phyloP scores from a whole-genome alignment of 2,888 invertebrate genomes.

The Drosophila fulvimacula region DNA sequence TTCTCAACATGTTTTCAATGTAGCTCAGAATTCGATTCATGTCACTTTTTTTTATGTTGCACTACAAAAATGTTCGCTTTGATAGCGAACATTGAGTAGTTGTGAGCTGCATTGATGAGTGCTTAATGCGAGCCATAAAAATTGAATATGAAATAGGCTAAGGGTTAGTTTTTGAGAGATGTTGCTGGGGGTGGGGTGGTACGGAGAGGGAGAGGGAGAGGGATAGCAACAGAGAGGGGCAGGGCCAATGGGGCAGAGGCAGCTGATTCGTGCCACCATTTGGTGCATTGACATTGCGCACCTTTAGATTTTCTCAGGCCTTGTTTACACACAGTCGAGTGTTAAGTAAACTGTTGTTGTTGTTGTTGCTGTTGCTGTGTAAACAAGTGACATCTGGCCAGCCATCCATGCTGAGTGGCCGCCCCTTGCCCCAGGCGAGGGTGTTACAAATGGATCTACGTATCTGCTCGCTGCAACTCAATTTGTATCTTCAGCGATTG shows the following conservation, averaged over 20 bases:
- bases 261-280: constrained; percentile 36
- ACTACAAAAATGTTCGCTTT: constrained; percentile 11
- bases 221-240: background rate
- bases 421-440: constrained; percentile 32
- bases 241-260: background rate
- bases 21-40: background rate
- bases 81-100: constrained; percentile 29
- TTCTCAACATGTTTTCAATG: background rate
- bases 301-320: constrained; percentile 65
- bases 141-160: constrained; percentile 9
- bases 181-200: background rate
- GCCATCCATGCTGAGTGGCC: constrained; percentile 29
- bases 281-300: constrained; percentile 59
- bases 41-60: background rate
- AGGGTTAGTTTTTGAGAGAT: constrained; percentile 7
- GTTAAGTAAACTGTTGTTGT: constrained; percentile 23
- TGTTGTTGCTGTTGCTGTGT: constrained; percentile 45
- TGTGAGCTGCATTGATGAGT: constrained; percentile 57
- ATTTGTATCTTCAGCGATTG: constrained; percentile 26
- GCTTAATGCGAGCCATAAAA: constrained; percentile 61
- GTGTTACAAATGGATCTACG: constrained; percentile 21
- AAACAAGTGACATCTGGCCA: constrained; percentile 77
- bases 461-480: constrained; percentile 11
- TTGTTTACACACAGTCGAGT: constrained; percentile 50
- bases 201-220: background rate